Base-by-base conservation (phyloP, 2,797 vertebrate species). In the Epinephelus malabaricus region DNA sequence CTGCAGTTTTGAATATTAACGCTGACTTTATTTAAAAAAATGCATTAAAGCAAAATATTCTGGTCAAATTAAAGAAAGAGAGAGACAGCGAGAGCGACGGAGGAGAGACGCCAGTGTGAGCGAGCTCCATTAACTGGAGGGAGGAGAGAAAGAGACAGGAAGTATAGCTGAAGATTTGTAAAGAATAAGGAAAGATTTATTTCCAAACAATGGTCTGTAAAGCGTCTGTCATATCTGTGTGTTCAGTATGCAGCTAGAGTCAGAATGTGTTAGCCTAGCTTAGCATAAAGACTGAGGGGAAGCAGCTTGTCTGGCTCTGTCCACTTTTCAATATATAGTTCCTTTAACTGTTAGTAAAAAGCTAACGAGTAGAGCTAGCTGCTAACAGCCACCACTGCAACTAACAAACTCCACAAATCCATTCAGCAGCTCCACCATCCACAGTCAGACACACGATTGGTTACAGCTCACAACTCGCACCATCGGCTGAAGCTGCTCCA, bases 1-100 rank as follows among this genome's bases (percentile, higher is more conserved):
- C 93, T 87, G 84, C 84, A 83, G 89, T 89, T 90, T 92, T 92
- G 92, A 94, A 95, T 95, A 96, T 95, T 95, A 95, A 95, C 87
- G 82, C 92, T 87, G 94, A 94, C 91, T 95, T 95, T 92, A 92
- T 95, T 94, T 93, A 62, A 90, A 87, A 93, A 93, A 92, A 83
- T 79, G 89, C 90, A 94, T 95, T 94, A 93, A 94, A 95, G 88
- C 77, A 94, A 95, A 94, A 94, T 93, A 87, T 88, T 81, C 85
- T 82, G 79, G 40, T 81, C 86, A 94, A 95, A 94, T 94, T 93
- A 94, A 88, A 95, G 91, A 83, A 69, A 68, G 38, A 27, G 38
- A 54, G 65, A 53, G 25, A 53, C 34, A 34, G 34, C 6, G 55
- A n/a, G 27, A 15, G 30, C 15, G 14, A 4, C 76, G 78, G 86